Base-by-base conservation (phyloP, 2,113 vertebrate genomes). In the Lates calcarifer region DNA sequence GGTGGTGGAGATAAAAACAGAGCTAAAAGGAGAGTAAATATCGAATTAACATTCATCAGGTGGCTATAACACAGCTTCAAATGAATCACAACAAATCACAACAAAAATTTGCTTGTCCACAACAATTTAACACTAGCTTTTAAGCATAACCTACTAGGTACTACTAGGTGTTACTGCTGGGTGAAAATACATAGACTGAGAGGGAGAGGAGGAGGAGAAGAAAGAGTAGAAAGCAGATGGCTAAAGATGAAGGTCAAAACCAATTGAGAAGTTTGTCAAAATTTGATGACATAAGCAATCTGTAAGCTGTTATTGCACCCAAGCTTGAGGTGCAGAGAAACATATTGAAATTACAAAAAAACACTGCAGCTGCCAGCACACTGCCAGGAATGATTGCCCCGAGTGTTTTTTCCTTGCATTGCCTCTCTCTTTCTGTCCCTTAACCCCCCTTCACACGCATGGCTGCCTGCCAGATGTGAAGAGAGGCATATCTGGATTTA, bases 241-340 rank as follows among this genome's bases (percentile, higher is more conserved):
- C 95, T 96, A 95, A 96, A 96, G 96, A 98, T 96, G 96, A 97
- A 97, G 96, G 97, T 97, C 97, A 97, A 94, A 97, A 96, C 95
- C 96, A 96, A 97, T 97, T 95, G 96, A 97, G 96, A 98, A 97
- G 96, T 98, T 98, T 97, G 97, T 97, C 97, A 97, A 97, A 97
- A 98, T 96, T 95, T 96, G 96, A 97, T 98, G 97, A 98, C 96
- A 98, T 97, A 95, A 96, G 96, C 97, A 98, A 97, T 98, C 96
- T 97, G 96, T 97, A 97, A 97, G 96, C 95, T 96, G 96, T 96
- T 98, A 98, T 97, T 98, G 96, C 95, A 95, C 94, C 96, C 96
- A 41, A 96, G 96, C 97, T 97, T 94, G 96, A 98, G 96, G 96
- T 97, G 96, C 95, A 96, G 96, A 96, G 96, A 98, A 97, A 97